Evolutionary conservation across 2,113 vertebrate species (phyloP).

Genomic region (Cololabis saira): DNA sequence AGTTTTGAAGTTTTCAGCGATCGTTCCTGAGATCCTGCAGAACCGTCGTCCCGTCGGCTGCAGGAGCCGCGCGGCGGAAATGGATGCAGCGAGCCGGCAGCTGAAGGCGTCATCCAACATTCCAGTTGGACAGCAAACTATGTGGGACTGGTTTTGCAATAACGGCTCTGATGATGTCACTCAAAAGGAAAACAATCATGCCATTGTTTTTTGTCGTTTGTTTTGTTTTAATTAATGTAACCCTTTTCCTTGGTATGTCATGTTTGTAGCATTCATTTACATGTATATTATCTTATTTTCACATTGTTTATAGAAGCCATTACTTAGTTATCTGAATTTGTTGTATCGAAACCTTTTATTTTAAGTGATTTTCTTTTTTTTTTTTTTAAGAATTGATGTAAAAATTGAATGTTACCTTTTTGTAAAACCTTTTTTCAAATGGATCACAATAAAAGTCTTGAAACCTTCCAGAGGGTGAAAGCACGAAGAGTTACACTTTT

Average conservation of each 20-base stretch:
- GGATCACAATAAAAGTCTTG: conserved; percentile 90
- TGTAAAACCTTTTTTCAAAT: conserved; percentile 98
- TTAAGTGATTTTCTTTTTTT: conserved; percentile 92
- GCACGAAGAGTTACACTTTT: background rate
- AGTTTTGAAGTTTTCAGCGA: no score
- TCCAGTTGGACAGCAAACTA: conserved; percentile 59
- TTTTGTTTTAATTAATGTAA: conserved; percentile 86
- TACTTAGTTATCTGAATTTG: conserved; percentile 94
- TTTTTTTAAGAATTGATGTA: conserved; percentile 88
- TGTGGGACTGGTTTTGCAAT: conserved; percentile 53
- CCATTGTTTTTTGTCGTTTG: conserved; percentile 61
- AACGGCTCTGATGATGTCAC: conserved; percentile 50
- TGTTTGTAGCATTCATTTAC: conserved; percentile 95
- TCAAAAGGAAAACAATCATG: conserved; percentile 72
- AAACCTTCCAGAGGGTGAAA: conserved; percentile 66
- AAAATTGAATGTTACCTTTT: conserved; percentile 98
- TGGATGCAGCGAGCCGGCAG: background rate
- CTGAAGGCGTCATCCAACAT: conserved; percentile 50
- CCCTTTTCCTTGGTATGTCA: conserved; percentile 72
- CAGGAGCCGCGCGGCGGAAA: background rate
- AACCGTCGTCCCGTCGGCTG: background rate
- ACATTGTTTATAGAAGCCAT: conserved; percentile 97
- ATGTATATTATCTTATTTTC: conserved; percentile 93
- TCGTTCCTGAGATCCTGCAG: no score
- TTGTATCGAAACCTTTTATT: conserved; percentile 94